Percentiles rank a stretch among this genome's conserved stretches.
Conservation (phyloP, 2,113 vertebrate genomes). For the Pteruthius melanotis region DNA sequence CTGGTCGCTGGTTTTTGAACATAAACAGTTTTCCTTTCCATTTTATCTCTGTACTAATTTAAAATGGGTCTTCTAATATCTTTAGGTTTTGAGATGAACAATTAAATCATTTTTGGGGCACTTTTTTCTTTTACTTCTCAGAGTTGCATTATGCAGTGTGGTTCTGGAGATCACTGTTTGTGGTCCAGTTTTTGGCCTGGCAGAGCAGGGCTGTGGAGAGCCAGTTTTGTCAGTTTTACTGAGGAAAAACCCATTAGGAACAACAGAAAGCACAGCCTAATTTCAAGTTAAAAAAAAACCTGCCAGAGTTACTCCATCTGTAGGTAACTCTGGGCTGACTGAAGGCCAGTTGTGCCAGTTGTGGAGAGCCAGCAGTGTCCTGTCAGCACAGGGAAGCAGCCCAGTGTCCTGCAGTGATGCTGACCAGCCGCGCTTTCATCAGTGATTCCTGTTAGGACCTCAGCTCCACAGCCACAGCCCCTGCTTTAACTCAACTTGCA, state of each 20-base stretch:
- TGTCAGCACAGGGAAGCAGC: not conserved
- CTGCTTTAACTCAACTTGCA: not conserved
- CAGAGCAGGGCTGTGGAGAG: not conserved
- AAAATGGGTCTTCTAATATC: not conserved
- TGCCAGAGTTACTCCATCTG: not conserved
- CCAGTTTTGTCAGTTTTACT: too few relatives aligned
- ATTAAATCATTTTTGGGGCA: rapidly evolving
- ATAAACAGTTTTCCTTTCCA: not conserved
- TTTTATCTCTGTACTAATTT: not conserved
- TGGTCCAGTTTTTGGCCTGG: not conserved
- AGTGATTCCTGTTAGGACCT: rapidly evolving
- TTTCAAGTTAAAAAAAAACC: not conserved
- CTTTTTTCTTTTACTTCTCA: not conserved
- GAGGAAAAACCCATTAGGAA: not conserved
- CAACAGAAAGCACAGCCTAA: not conserved
- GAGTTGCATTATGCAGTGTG: not conserved
- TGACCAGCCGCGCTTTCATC: rapidly evolving
- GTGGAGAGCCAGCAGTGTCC: not conserved
- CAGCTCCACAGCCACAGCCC: too few relatives aligned
- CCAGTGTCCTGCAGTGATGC: not conserved
- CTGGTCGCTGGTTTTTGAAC: not conserved
- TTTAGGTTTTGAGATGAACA: not conserved
- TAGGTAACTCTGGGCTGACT: not conserved
- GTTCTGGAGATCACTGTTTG: not conserved
- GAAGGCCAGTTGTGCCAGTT: not conserved